phyloP scores from a whole-genome alignment of 2,888 invertebrate genomes.

The Drosophila parthenogenetica region DNA sequence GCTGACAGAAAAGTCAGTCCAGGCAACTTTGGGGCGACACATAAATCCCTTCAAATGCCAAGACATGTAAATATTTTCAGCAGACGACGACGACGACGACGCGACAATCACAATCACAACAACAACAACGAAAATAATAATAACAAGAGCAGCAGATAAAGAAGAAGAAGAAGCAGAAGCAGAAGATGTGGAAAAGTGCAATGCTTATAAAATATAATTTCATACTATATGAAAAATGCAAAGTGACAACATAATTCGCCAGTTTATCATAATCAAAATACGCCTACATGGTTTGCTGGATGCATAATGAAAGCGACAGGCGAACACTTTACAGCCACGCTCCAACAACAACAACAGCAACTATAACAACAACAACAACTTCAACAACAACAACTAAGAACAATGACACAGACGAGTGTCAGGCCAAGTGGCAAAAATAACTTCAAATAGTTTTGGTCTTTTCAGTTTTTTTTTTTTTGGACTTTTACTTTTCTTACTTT shows the following conservation, averaged over 20 bases:
- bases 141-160: slow-evolving; percentile 25
- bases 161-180: slow-evolving; percentile 12
- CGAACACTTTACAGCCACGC: slow-evolving; percentile 76
- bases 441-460: slow-evolving; percentile 73
- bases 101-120: slow-evolving; percentile 56
- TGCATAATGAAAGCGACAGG: slow-evolving; percentile 76
- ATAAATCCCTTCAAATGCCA: slow-evolving; percentile 78
- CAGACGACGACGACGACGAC: slow-evolving; percentile 46
- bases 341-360: slow-evolving; percentile 50
- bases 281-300: slow-evolving; percentile 74
- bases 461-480: slow-evolving; percentile 11
- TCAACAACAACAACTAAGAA: slow-evolving; percentile 55
- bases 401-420: slow-evolving; percentile 81
- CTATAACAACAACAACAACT: slow-evolving; percentile 36
- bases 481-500: slow-evolving; percentile 20
- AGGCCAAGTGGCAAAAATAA: slow-evolving; percentile 80
- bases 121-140: slow-evolving; percentile 28
- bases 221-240: slow-evolving; percentile 82
- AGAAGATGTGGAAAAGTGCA: slow-evolving; percentile 41
- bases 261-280: slow-evolving; percentile 83
- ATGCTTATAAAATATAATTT: slow-evolving; percentile 79
- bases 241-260: slow-evolving; percentile 84
- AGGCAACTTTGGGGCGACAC: slow-evolving; percentile 66
- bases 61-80: slow-evolving; percentile 77
- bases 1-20: slow-evolving; percentile 48